Evolutionary conservation across 2,113 vertebrate species (phyloP).

Genomic region (Sinocyclocheilus rhinocerous): DNA sequence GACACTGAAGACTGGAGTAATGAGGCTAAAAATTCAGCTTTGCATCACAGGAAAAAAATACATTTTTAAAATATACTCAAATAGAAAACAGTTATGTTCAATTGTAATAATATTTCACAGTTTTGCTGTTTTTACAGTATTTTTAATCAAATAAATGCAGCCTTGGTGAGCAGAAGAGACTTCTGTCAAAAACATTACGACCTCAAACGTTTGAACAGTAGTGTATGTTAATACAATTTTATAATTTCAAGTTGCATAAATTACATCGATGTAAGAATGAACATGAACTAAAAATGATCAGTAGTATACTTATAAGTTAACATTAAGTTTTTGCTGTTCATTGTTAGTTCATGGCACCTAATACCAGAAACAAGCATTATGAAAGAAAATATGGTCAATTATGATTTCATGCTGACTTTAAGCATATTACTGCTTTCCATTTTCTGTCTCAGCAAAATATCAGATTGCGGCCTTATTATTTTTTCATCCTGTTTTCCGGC

Average conservation of each 20-base stretch:
- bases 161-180: too few relatives aligned
- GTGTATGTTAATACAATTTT: too few relatives aligned
- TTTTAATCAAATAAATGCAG: too few relatives aligned
- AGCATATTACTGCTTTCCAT: not conserved
- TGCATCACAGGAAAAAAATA: not conserved
- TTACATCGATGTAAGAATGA: too few relatives aligned
- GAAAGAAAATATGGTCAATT: not conserved
- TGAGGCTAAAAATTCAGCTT: not conserved
- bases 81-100: not conserved
- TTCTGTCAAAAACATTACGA: too few relatives aligned
- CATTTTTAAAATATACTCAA: not conserved
- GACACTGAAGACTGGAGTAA: not conserved
- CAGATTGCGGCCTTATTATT: not conserved
- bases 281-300: too few relatives aligned
- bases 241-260: too few relatives aligned
- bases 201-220: too few relatives aligned
- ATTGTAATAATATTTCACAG: not conserved
- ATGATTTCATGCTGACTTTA: not conserved
- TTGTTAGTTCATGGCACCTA: too few relatives aligned
- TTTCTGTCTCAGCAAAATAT: not conserved
- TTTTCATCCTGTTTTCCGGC: not conserved
- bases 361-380: too few relatives aligned
- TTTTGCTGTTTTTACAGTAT: not conserved
- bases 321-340: not conserved
- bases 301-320: too few relatives aligned